Conservation (phyloP, 1,140 invertebrate genomes). For the Mizuhopecten yessoensis region DNA sequence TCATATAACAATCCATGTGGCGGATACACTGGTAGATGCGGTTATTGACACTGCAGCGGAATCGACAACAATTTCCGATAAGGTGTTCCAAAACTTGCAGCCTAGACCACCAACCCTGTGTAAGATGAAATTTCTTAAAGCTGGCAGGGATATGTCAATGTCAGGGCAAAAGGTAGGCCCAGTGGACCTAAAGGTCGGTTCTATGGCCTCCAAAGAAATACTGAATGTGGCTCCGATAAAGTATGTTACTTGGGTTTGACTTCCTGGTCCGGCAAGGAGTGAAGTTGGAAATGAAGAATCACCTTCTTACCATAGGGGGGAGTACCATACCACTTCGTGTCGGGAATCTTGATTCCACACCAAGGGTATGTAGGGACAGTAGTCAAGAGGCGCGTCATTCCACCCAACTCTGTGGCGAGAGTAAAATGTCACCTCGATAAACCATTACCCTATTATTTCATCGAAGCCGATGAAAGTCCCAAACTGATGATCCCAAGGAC, state of each 20-base stretch:
- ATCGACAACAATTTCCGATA: background rate
- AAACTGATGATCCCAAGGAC: too few relatives aligned
- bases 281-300: background rate
- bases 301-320: background rate
- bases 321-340: background rate
- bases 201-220: background rate
- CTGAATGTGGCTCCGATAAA: constrained; percentile 52
- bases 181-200: background rate
- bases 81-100: background rate
- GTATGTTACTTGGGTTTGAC: constrained; percentile 48
- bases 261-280: background rate
- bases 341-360: too few relatives aligned
- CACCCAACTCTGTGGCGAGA: too few relatives aligned
- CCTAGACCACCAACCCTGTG: background rate
- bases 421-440: too few relatives aligned
- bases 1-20: too few relatives aligned
- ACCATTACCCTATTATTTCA: too few relatives aligned
- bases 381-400: too few relatives aligned
- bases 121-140: background rate
- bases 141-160: background rate
- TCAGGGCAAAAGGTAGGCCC: background rate
- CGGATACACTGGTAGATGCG: background rate
- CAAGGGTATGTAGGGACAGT: too few relatives aligned
- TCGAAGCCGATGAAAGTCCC: too few relatives aligned
- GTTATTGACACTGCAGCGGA: constrained; percentile 47